Conservation (phyloP, 2,113 vertebrate genomes). For the Heterotis niloticus region DNA sequence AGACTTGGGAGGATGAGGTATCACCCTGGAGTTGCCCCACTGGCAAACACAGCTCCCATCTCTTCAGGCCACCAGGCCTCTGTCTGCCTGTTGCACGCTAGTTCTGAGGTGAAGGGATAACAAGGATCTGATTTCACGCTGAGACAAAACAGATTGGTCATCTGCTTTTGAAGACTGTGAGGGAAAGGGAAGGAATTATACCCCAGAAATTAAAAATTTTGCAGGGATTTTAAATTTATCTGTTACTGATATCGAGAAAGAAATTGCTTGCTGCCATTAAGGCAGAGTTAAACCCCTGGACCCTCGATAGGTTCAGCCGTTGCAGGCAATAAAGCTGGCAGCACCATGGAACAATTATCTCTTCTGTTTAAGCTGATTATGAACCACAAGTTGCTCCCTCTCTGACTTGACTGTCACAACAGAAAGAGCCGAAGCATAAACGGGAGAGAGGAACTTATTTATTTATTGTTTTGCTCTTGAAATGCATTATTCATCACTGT, state of each 20-base stretch:
- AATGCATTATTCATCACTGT: slow-evolving; percentile 60
- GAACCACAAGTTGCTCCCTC: no score
- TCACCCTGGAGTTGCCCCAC: no score
- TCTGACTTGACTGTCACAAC: background rate
- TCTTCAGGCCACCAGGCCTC: no score
- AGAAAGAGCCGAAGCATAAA: background rate
- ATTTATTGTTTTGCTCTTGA: slow-evolving; percentile 25
- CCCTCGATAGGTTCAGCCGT: no score
- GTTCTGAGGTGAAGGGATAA: no score
- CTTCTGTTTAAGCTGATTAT: background rate
- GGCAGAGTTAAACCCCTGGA: no score
- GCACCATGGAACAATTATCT: background rate
- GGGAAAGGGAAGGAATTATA: background rate
- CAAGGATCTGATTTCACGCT: no score
- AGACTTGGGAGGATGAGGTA: no score
- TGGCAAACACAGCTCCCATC: no score
- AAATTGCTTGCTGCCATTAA: no score
- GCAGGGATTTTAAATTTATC: background rate
- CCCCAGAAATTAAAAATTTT: slow-evolving; percentile 13
- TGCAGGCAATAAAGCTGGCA: background rate
- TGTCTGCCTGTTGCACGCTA: no score
- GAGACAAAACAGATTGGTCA: background rate
- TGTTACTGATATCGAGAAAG: background rate
- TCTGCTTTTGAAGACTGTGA: background rate
- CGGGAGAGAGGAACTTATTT: slow-evolving; percentile 30